Base-by-base conservation (phyloP, 2,888 invertebrate genomes). In the Heterodera filipjevi region DNA sequence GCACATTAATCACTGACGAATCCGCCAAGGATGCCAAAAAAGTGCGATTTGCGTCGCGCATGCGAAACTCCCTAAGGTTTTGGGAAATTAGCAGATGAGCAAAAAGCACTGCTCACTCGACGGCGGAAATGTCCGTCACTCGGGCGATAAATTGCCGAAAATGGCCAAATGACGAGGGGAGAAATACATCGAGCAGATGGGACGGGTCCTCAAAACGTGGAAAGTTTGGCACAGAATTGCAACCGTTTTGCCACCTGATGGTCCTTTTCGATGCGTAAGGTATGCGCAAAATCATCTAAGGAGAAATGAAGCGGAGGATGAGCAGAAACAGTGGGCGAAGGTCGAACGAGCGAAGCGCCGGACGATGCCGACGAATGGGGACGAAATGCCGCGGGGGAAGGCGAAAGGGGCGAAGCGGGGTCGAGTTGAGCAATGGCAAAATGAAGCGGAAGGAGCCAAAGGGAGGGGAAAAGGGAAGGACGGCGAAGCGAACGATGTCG, bases 91-190 rank as follows among this genome's bases (percentile, higher is more conserved):
- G 16, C n/a, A 3, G 35, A 44, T 16, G 27, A 19, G 64, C 14
- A 12, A 10, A 35, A 8, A 3, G 39, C 22, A 30, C 5, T 19
- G 44, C 81, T 78, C 49, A 81, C 80, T 66, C 44, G 19, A 76
- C 77, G 22, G 27, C 19, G 10, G 81, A 79, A 16, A 88, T 82
- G 80, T 88, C 88, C 46, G 83, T 84, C 44, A 89, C 83, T 79
- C 86, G 84, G 27, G 87, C 87, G 66, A 85, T 84, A 79, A 89
- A 88, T 64, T 84, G 83, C 27, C 82, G 71, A 81, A 85, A 88
- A 32, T 84, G 77, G 64, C 44, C 19, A 88, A 88, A 49, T 84
- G 82, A 44, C 80, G 71, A 81, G 12, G 79, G 71, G 22, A 88
- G 76, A 14, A 83, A 82, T 35, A 88, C 85, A 39, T 84, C 81